A percentile compares a stretch with the other conserved stretches of the same genome.
phyloP scores from a whole-genome alignment of 1,140 invertebrate genomes.

The Procambarus virginalis region DNA sequence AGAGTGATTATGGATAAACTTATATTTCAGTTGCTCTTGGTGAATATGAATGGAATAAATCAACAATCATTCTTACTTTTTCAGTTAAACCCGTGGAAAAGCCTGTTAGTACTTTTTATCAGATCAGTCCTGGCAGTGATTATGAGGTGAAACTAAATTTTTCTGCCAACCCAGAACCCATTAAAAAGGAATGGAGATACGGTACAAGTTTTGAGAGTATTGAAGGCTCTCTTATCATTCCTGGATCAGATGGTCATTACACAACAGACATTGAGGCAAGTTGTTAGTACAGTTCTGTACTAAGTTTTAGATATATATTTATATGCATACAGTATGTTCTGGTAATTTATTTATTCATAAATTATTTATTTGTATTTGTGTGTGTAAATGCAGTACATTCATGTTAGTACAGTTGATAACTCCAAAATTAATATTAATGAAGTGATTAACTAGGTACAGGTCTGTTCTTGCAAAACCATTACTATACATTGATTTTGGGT shows the following conservation, averaged over 20 bases:
- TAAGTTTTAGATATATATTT: too few relatives aligned
- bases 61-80: not conserved
- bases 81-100: constrained; percentile 54
- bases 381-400: too few relatives aligned
- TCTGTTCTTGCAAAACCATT: too few relatives aligned
- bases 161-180: constrained; percentile 56
- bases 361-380: too few relatives aligned
- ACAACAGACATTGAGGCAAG: constrained; percentile 29
- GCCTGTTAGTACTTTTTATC: constrained; percentile 46
- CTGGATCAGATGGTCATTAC: constrained; percentile 20
- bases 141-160: constrained; percentile 57
- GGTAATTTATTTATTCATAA: too few relatives aligned
- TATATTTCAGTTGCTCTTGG: too few relatives aligned
- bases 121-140: constrained; percentile 39
- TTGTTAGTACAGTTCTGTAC: not conserved
- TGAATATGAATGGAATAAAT: not conserved
- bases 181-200: constrained; percentile 29
- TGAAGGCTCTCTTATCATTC: constrained; percentile 9
- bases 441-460: too few relatives aligned
- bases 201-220: constrained; percentile 36
- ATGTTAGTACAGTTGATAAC: too few relatives aligned
- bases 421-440: too few relatives aligned
- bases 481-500: too few relatives aligned
- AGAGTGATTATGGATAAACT: too few relatives aligned
- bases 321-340: too few relatives aligned